These are phyloP conservation scores for Pelodytes ibericus DNA, from an alignment of 2,797 vertebrate genomes.

Conservation along the genomic window DNA sequence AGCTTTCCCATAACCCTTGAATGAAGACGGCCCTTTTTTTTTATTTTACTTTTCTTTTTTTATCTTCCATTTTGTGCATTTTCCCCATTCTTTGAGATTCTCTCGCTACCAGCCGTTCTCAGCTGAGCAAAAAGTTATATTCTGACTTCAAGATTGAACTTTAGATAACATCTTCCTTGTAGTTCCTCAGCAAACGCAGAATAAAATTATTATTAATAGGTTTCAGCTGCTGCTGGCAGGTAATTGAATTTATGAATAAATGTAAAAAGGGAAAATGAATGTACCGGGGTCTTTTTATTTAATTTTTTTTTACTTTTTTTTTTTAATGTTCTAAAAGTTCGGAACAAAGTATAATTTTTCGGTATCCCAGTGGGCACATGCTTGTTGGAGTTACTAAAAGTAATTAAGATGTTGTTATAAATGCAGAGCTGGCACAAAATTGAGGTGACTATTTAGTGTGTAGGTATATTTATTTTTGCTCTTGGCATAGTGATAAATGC, in stretches of 20 bases:
- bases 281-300: too few species aligned
- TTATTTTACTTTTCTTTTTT: constrained; percentile 29
- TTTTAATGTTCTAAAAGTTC: constrained; percentile 39
- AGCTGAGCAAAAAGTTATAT: constrained; percentile 40
- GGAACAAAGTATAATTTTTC: not conserved
- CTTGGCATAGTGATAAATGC: not conserved
- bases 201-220: constrained; percentile 67
- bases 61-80: too few species aligned
- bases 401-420: constrained; percentile 73
- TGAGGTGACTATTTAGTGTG: not conserved
- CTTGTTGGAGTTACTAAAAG: constrained; percentile 60
- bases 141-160: constrained; percentile 60
- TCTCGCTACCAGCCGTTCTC: constrained; percentile 20
- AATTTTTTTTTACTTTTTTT: too few species aligned
- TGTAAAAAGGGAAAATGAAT: constrained; percentile 45
- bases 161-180: constrained; percentile 66
- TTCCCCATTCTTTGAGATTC: too few species aligned
- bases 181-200: constrained; percentile 69
- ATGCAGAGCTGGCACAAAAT: constrained; percentile 51
- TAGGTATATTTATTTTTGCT: not conserved
- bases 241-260: constrained; percentile 70
- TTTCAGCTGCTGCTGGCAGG: constrained; percentile 70
- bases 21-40: constrained; percentile 57
- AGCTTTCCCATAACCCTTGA: constrained; percentile 55
- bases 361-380: constrained; percentile 10